Conservation (phyloP, 2,888 invertebrate genomes). For the Deilephila elpenor region DNA sequence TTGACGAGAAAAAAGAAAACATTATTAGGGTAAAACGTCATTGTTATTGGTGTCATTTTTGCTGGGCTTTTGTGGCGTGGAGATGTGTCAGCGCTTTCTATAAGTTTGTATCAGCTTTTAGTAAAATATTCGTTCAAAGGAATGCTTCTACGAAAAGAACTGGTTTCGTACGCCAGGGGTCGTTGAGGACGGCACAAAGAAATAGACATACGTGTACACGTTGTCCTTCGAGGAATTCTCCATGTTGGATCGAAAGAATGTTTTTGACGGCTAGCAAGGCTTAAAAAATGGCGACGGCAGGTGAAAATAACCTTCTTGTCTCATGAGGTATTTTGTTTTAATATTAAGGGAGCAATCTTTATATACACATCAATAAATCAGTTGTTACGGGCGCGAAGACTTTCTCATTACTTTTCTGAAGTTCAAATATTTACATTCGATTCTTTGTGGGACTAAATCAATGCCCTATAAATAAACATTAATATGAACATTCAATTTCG, state of each 20-base stretch:
- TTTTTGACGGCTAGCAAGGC: neutral
- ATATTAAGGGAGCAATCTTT: neutral
- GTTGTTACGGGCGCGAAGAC: neutral
- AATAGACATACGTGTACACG: neutral
- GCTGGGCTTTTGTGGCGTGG: neutral
- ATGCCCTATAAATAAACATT: too few species aligned
- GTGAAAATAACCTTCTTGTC: neutral
- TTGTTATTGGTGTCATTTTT: neutral
- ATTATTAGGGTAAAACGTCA: neutral
- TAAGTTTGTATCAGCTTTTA: neutral
- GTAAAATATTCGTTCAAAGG: conserved; percentile 8
- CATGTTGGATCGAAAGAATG: neutral
- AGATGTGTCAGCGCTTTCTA: neutral
- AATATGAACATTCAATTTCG: too few species aligned
- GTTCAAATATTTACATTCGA: neutral
- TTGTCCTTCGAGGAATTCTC: conserved; percentile 3
- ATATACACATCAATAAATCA: neutral
- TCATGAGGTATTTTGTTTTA: neutral
- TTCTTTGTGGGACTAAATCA: too few species aligned
- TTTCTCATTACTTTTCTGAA: neutral
- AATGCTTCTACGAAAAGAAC: neutral
- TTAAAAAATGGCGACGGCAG: neutral
- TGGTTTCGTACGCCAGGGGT: neutral
- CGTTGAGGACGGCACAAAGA: neutral
- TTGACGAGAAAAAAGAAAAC: neutral